phyloP scores from a whole-genome alignment of 2,888 invertebrate genomes.

The Callyntrura sp. region DNA sequence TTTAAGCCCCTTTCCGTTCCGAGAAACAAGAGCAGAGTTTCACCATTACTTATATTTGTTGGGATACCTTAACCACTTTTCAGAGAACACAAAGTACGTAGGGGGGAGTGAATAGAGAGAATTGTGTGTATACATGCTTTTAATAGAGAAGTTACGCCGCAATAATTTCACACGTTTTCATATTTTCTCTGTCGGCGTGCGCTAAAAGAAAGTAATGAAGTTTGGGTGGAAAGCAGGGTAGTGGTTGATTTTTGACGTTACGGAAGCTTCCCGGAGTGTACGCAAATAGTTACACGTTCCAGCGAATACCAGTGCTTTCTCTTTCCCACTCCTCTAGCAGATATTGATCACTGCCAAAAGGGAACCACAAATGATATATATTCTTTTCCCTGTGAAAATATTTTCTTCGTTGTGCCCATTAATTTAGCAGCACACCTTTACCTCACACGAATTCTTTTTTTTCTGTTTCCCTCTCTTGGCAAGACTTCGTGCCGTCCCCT shows the following conservation, averaged over 20 bases:
- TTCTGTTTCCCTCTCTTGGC: neutral
- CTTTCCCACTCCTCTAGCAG: neutral
- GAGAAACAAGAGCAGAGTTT: conserved; percentile 1
- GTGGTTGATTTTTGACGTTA: neutral
- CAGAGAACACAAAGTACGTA: neutral
- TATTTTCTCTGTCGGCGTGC: neutral
- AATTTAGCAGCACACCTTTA: neutral
- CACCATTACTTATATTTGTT: neutral
- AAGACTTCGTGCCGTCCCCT: neutral
- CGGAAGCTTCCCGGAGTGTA: neutral
- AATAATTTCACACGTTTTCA: conserved; percentile 4
- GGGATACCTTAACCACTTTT: neutral
- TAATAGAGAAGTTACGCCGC: neutral
- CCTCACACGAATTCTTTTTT: neutral
- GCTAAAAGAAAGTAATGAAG: neutral
- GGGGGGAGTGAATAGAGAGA: neutral
- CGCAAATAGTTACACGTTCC: too few relatives aligned
- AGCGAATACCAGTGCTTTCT: neutral
- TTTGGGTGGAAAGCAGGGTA: neutral
- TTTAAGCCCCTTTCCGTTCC: conserved; percentile 32
- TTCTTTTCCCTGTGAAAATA: neutral
- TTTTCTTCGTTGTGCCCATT: conserved; percentile 18
- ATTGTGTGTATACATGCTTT: neutral
- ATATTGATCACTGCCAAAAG: conserved; percentile 69
- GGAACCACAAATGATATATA: conserved; percentile 68